These are phyloP conservation scores for Pristionchus japonicus DNA, from an alignment of 2,888 invertebrate genomes.

Conservation along the genomic window DNA sequence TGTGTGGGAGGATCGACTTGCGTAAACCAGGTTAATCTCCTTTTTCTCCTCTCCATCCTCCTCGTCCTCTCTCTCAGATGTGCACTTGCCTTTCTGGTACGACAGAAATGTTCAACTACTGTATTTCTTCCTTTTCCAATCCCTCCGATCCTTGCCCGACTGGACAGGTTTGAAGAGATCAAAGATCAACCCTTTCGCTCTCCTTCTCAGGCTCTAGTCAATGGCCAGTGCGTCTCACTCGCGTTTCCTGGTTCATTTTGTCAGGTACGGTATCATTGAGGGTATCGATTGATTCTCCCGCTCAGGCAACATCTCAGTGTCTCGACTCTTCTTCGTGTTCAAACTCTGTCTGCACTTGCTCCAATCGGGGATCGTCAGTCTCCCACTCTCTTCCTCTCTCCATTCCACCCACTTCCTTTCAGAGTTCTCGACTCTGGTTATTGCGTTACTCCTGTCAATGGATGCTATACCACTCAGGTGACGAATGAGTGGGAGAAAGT, in stretches of 20 bases:
- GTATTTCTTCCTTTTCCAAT: no score
- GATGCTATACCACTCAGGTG: background rate
- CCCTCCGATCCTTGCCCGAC: no score
- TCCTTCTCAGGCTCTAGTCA: conserved; percentile 26
- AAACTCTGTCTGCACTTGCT: background rate
- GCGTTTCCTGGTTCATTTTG: background rate
- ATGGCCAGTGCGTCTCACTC: background rate
- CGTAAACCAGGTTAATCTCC: background rate
- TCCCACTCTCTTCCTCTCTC: no score
- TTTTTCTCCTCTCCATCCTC: background rate
- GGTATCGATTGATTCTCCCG: background rate
- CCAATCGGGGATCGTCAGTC: background rate
- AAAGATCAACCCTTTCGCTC: background rate
- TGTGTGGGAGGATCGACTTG: conserved; percentile 34
- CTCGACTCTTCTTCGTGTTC: background rate
- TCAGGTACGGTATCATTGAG: background rate
- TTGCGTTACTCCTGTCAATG: background rate
- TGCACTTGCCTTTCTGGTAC: background rate
- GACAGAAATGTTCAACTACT: conserved; percentile 11
- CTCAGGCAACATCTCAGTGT: background rate
- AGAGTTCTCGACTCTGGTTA: conserved; percentile 19
- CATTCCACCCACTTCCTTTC: background rate
- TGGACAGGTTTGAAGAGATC: conserved; percentile 14
- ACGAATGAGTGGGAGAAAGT: no score
- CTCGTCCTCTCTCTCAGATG: background rate